These are phyloP conservation scores for Chroicocephalus ridibundus DNA, from an alignment of 2,113 vertebrate genomes.

Conservation along the genomic window DNA sequence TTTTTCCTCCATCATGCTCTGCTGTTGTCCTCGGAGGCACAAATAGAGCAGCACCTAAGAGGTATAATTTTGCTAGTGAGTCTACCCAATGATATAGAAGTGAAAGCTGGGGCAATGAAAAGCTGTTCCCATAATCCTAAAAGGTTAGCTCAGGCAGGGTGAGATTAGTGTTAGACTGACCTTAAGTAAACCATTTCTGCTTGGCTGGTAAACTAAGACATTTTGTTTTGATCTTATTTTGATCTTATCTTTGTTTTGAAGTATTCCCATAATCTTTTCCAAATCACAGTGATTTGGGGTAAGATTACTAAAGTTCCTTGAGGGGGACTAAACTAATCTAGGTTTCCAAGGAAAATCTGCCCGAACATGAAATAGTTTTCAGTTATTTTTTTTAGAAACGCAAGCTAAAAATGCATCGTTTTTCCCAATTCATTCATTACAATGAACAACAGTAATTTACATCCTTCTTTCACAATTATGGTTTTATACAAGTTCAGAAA, in stretches of 20 bases:
- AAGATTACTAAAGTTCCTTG: constrained; percentile 8
- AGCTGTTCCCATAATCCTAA: background rate
- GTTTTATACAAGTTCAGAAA: background rate
- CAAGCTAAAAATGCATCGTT: background rate
- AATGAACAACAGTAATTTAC: background rate
- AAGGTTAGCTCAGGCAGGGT: background rate
- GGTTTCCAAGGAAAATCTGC: background rate
- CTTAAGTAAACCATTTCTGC: constrained; percentile 1
- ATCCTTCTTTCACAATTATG: background rate
- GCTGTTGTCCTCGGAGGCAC: background rate
- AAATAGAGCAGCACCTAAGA: background rate
- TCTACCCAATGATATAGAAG: background rate
- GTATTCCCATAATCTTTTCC: constrained; percentile 12
- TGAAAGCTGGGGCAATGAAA: background rate
- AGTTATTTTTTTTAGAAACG: background rate
- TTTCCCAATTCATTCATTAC: background rate
- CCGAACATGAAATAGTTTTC: background rate
- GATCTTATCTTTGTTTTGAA: constrained; percentile 18
- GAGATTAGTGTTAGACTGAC: constrained; percentile 9
- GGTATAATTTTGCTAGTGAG: background rate
- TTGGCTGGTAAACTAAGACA: constrained; percentile 2
- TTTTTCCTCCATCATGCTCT: background rate
- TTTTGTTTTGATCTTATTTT: constrained; percentile 18
- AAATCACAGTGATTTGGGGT: background rate
- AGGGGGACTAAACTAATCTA: background rate